Evolutionary conservation across 2,888 invertebrate genomes (phyloP).

Genomic region (Ametastegia equiseti): DNA sequence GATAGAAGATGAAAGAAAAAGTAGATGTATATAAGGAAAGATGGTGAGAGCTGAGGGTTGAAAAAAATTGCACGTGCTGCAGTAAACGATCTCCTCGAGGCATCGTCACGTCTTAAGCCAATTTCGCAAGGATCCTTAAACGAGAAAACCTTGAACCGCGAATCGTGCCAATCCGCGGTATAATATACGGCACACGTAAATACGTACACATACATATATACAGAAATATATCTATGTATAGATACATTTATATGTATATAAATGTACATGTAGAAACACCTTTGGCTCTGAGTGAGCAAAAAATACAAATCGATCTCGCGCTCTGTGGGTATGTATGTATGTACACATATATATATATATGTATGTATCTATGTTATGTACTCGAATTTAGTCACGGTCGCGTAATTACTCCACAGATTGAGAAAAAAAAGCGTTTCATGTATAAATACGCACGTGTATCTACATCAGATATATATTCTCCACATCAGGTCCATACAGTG

Average conservation of each 20-base stretch:
- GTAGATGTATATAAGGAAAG: not conserved
- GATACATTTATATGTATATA: not conserved
- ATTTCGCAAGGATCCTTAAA: slow-evolving; percentile 5
- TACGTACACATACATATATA: not conserved
- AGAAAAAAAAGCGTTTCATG: no score
- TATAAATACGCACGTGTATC: no score
- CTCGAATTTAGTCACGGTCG: no score
- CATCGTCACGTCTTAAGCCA: not conserved
- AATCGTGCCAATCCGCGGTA: not conserved
- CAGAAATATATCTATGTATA: not conserved
- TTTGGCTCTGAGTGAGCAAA: no score
- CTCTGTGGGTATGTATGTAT: no score
- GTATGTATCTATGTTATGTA: not conserved
- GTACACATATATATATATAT: not conserved
- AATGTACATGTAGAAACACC: no score
- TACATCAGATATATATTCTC: no score
- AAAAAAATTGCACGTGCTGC: not conserved
- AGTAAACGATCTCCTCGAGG: not conserved
- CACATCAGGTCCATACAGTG: no score
- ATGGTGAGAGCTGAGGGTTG: not conserved
- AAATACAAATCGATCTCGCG: no score
- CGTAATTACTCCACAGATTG: no score
- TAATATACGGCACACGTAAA: not conserved
- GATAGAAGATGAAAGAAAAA: not conserved
- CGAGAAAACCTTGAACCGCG: slow-evolving; percentile 2